These are phyloP conservation scores for Machaerirhynchus nigripectus DNA, from an alignment of 2,113 vertebrate genomes.

Conservation along the genomic window DNA sequence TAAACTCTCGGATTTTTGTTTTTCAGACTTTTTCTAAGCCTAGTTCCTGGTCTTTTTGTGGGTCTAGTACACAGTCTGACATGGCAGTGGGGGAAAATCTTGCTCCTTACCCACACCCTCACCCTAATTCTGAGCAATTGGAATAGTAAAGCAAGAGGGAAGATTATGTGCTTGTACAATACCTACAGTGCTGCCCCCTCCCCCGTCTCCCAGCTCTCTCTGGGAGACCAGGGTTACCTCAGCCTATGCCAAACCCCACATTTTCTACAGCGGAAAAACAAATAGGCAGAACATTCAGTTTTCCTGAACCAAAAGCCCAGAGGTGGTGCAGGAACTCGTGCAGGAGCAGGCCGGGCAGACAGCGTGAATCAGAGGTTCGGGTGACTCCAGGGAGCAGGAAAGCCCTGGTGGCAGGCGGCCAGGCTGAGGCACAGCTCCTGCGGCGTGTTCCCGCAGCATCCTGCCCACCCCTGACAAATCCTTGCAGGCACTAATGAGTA, in stretches of 20 bases:
- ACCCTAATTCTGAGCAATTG: neutral
- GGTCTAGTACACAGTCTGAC: neutral
- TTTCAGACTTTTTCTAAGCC: neutral
- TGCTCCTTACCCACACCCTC: neutral
- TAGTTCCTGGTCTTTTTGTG: neutral
- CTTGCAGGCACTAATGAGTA: neutral
- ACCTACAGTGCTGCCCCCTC: neutral
- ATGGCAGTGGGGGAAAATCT: neutral
- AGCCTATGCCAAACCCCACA: neutral
- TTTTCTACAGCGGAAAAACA: neutral
- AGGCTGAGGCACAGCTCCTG: neutral
- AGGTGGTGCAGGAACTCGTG: neutral
- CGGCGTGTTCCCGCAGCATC: neutral
- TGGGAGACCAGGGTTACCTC: neutral
- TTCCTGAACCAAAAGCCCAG: neutral
- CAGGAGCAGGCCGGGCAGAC: neutral
- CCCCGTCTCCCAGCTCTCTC: neutral
- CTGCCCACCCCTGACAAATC: neutral
- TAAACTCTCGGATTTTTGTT: fast-evolving
- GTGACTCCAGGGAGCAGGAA: constrained; percentile 48
- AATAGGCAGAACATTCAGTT: neutral
- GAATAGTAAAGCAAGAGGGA: neutral
- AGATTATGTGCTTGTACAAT: neutral
- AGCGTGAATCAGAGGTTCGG: neutral
- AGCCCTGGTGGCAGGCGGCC: constrained; percentile 22